These are phyloP conservation scores for Cygnus buccinator DNA, from an alignment of 2,113 vertebrate species.

Conservation along the genomic window DNA sequence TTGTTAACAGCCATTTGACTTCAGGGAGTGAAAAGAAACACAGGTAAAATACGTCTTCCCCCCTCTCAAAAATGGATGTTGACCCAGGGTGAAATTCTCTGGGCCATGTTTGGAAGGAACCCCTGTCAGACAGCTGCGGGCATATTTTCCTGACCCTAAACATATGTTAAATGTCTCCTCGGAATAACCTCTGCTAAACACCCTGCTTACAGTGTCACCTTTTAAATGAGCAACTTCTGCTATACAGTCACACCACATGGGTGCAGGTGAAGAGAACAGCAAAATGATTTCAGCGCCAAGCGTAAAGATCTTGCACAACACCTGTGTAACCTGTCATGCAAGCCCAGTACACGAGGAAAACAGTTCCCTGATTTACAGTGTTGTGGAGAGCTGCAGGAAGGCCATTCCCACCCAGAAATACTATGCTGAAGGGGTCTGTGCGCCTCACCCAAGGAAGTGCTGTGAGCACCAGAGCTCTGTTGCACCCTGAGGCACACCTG, in stretches of 20 bases:
- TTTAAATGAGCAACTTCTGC: neutral
- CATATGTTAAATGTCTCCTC: neutral
- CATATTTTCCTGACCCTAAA: neutral
- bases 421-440: neutral
- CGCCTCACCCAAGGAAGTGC: neutral
- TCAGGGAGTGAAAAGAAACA: constrained; percentile 97
- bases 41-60: constrained; percentile 77
- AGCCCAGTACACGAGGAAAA: neutral
- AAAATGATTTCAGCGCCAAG: neutral
- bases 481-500: neutral
- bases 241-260: neutral
- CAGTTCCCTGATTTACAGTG: neutral
- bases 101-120: neutral
- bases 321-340: neutral
- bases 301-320: neutral
- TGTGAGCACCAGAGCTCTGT: neutral
- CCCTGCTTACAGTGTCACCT: neutral
- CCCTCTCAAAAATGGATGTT: neutral
- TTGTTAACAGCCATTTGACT: constrained; percentile 97
- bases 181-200: neutral
- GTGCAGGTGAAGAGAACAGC: neutral
- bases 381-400: neutral
- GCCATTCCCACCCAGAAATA: neutral
- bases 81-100: neutral
- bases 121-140: neutral